Evolutionary conservation across 2,113 vertebrate genomes (phyloP), one percentile per base, ranked within the genome.

Genomic region (Gopherus flavomarginatus): DNA sequence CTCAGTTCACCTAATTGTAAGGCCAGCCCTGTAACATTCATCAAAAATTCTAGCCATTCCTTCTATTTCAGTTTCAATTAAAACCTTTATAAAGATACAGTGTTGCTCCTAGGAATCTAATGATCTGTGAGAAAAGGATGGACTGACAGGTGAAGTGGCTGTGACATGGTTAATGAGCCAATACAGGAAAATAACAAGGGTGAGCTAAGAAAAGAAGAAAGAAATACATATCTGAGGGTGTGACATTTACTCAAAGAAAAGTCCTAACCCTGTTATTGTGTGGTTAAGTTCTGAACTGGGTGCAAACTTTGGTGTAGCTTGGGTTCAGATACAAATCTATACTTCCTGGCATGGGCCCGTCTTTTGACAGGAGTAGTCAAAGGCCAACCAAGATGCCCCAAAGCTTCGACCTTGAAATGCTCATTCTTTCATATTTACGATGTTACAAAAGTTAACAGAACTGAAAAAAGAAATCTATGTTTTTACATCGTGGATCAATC

Each of bases 371-470:
- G 9, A 72, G 35, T 22, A 95, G 6, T 13, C 1, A 90, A 65
- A 94, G 85, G 47, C 1, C 75, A 13, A 81, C 77, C 5, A 4
- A 27, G 0, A 21, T 6, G 8, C 0, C 2, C 6, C 4, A n/a
- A 26, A 81, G 35, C 1, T 85, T 93, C 56, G 12, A 52, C 1
- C 69, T 82, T 77, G 16, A 65, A 21, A 3, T 52, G 82, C 89
- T 82, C 24, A 42, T 47, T 1, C 56, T 53, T 93, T 91, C 4
- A 7, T 50, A n/a, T 79, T 83, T 85, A 11, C 85, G n/a, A 62
- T 56, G 0, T 62, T 3, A 49, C 10, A 87, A 50, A 91, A 42
- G 1, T n/a, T 94, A 57, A 8, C 65, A 82, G 52, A 87, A 90
- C 1, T 80, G 80, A 38, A 86, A 77, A n/a, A 86, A 52, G 2